These are phyloP conservation scores for Acrossocheilus fasciatus DNA, from an alignment of 2,797 vertebrate species.

Conservation along the genomic window DNA sequence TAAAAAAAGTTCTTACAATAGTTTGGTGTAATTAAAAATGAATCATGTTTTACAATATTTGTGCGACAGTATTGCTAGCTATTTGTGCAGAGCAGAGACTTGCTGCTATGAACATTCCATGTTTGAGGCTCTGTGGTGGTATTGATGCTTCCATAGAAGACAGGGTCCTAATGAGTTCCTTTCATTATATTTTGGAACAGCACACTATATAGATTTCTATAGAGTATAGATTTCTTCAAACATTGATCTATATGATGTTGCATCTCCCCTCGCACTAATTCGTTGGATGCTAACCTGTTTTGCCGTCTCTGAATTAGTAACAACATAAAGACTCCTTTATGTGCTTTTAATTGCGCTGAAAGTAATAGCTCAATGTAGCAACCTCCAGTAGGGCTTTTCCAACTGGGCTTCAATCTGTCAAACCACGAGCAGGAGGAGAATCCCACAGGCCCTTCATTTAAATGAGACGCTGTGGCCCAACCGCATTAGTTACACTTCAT, in stretches of 20 bases:
- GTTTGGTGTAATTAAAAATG: not conserved
- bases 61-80: not conserved
- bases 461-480: slow-evolving; percentile 50
- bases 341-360: slow-evolving; percentile 68
- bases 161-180: not conserved
- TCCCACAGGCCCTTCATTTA: slow-evolving; percentile 43
- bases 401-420: slow-evolving; percentile 67
- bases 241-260: not conserved
- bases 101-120: not conserved
- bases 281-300: not conserved
- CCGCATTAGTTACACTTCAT: slow-evolving; percentile 70
- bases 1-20: not conserved
- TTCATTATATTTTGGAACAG: slow-evolving; percentile 1
- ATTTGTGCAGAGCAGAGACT: not conserved
- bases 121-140: not conserved
- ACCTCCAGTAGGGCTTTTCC: slow-evolving; percentile 72
- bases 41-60: not conserved
- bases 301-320: not conserved
- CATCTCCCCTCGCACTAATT: not conserved
- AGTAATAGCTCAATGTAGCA: slow-evolving; percentile 65
- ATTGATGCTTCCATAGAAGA: not conserved
- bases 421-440: slow-evolving; percentile 39
- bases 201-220: not conserved
- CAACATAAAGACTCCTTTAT: slow-evolving; percentile 10
- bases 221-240: not conserved